Base-by-base conservation (phyloP, 92 coral and sea anemone species). In the Siderastrea radians region DNA sequence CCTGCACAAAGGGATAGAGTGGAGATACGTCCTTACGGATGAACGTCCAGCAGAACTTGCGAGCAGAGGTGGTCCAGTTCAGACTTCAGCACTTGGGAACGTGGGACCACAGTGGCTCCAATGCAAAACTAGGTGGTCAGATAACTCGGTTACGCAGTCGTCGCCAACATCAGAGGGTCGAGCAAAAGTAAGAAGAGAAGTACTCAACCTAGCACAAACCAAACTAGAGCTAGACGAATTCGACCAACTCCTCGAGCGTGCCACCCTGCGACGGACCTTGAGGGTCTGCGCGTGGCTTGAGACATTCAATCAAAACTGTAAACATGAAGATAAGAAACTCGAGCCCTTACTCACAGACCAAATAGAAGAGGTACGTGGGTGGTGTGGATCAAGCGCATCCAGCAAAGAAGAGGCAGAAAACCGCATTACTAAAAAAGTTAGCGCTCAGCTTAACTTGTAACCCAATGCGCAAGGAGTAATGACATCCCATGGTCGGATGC, bases 1-100 rank as follows among this genome's bases (percentile, higher is more conserved):
- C 12, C 26, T 61, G 10, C 62, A 82, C 51, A 57, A 75, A 55
- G 75, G 62, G 45, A 79, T 88, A 26, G 43, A 58, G 66, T 88
- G 88, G 92, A 78, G 72, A 44, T 74, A 88, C 59, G 88, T 88
- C 7, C 92, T 88, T 8, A 72, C 84, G 6, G 72, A 49, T n/a
- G 76, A 64, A 46, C 82, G 74, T 67, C 92, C 92, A 14, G 92
- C 92, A 59, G 92, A 89, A 49, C 72, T 83, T n/a, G 92, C 63
- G 15, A 89, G 92, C 80, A 15, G 84, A 76, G 92, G 92, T 7
- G 88, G 78, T 61, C 81, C 10, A 55, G 81, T 77, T 77, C 65
- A 55, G n/a, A n/a, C n/a, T 6, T 77, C 78, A 65, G 92, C 3
- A 48, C 77, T 70, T 43, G 4, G 86, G 92, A 26, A 79, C 68